Evolutionary conservation across 2,888 invertebrate species (phyloP).

Genomic region (Phyllotreta striolata): DNA sequence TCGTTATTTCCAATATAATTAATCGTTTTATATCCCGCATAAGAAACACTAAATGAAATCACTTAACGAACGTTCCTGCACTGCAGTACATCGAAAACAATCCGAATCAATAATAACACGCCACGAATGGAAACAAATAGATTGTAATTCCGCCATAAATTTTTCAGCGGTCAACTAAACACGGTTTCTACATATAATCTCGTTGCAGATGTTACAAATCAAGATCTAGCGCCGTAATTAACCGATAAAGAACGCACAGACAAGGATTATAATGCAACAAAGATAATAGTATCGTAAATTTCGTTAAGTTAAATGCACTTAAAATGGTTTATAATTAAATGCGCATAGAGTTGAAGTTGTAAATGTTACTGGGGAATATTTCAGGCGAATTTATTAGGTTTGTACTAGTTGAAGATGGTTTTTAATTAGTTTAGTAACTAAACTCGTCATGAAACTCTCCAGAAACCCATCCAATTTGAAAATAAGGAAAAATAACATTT

Average conservation of each 20-base stretch:
- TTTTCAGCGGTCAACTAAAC: conserved; percentile 11
- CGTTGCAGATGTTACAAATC: conserved; percentile 28
- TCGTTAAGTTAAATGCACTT: conserved; percentile 18
- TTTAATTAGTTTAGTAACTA: no score
- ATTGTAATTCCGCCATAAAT: conserved; percentile 12
- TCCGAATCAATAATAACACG: conserved; percentile 11
- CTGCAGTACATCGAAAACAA: conserved; percentile 5
- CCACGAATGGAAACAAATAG: conserved; percentile 13
- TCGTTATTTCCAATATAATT: no score
- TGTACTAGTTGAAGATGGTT: no score
- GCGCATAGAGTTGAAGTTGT: no score
- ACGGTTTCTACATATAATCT: conserved; percentile 18
- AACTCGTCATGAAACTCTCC: no score
- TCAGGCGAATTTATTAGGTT: no score
- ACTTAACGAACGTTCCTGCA: background rate
- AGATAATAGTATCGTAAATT: conserved; percentile 22
- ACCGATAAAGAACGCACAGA: conserved; percentile 24
- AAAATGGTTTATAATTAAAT: no score
- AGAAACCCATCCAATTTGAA: no score
- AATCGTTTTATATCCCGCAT: no score
- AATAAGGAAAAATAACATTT: no score
- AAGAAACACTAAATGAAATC: no score
- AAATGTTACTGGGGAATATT: no score
- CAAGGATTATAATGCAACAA: conserved; percentile 25
- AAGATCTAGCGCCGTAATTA: conserved; percentile 25